These are phyloP conservation scores for Onychomys torridus DNA, from an alignment of 2,797 vertebrate species.

Conservation along the genomic window DNA sequence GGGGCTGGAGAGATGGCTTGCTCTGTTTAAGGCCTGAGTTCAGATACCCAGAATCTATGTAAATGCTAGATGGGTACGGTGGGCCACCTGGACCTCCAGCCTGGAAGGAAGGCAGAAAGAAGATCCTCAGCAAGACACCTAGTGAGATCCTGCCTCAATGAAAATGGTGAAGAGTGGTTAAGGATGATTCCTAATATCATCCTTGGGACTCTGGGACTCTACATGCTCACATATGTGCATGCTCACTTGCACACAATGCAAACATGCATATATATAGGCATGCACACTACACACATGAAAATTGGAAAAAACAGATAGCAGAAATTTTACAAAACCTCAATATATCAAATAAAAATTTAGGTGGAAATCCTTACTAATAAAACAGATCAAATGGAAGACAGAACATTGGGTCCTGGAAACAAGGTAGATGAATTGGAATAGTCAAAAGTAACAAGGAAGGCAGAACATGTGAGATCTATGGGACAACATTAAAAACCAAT, in stretches of 20 bases:
- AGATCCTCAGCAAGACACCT: not conserved
- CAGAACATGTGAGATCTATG: not conserved
- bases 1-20: not conserved
- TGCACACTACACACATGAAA: not conserved
- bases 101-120: not conserved
- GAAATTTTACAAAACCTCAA: not conserved
- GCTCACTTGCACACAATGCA: not conserved
- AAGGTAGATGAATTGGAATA: not conserved
- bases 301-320: not conserved
- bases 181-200: not conserved
- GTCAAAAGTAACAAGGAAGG: not conserved
- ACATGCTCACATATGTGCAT: not conserved
- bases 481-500: not conserved
- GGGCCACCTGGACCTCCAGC: not conserved
- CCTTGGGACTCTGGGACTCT: not conserved
- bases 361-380: not conserved
- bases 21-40: not conserved
- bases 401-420: not conserved
- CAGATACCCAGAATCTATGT: not conserved
- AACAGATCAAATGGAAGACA: not conserved
- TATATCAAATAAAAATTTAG: not conserved
- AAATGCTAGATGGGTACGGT: not conserved
- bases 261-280: not conserved
- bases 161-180: not conserved
- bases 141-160: not conserved